Base-by-base conservation (phyloP, 2,888 invertebrate species). In the Conistra vaccinii region DNA sequence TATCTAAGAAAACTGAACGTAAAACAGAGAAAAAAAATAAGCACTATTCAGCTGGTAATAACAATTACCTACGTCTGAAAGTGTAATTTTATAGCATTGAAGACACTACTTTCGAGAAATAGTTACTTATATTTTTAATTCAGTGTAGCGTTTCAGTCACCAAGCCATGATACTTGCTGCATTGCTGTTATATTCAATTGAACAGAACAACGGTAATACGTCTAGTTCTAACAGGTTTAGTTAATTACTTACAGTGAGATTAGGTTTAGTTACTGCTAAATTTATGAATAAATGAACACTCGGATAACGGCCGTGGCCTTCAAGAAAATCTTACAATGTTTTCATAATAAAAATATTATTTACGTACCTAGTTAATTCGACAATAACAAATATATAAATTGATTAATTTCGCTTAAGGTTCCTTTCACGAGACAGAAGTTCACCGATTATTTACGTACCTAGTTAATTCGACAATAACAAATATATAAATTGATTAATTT, bases 391-490 rank as follows among this genome's bases (percentile, higher is more conserved):
- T 35, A 35, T 6, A 6, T 35, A 35, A 32, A 32, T 35, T 5
- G 35, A 35, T 1, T 35, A 35, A 35, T 6, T 5, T 35, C 35
- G 35, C 35, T 35, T 35, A 35, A 35, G 35, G 35, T 35, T 35
- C 35, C 35, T 35, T 35, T 35, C 35, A 35, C 35, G 35, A 35
- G 35, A 35, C 35, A 35, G 35, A 35, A 35, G 79, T 67, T 67
- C 20, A 68, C 83, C 67, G 55, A 78, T 83, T 67, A 39, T 14
- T 39, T 20, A 26, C 2, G 17, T 60, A 35, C 3, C 4, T 35
- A 35, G 35, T 35, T 35, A 35, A 35, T 35, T 35, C 4, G 3
- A 35, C 14, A 14, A 5, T 69, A 26, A 20, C 3, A 35, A 45
- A 26, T 32, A 26, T 3, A n/a, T 35, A 10, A n/a, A 17, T 23